Evolutionary conservation across 2,888 invertebrate species (phyloP).

Genomic region (Cantharis nigra): DNA sequence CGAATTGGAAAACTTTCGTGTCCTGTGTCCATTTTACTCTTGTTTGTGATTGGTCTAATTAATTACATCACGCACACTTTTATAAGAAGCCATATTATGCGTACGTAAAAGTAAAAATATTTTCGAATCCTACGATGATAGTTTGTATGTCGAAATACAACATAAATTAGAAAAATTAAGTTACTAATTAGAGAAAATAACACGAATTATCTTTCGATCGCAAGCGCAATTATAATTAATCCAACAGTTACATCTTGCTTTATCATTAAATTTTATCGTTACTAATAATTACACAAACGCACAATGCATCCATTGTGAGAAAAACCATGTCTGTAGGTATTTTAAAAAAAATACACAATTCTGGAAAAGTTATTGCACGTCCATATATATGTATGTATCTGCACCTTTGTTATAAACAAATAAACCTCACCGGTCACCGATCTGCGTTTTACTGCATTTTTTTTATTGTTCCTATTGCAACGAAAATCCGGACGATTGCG

Average conservation of each 20-base stretch:
- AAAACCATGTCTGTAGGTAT: background rate
- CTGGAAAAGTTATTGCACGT: background rate
- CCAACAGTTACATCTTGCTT: background rate
- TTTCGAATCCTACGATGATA: background rate
- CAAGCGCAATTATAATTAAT: background rate
- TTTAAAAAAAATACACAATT: background rate
- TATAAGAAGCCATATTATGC: background rate
- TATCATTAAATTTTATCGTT: background rate
- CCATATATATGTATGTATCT: background rate
- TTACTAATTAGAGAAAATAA: background rate
- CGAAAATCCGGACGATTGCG: background rate
- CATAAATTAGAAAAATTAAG: background rate
- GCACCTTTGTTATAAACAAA: background rate
- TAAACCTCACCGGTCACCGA: background rate
- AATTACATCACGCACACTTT: background rate
- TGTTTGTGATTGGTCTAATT: background rate
- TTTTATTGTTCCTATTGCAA: background rate
- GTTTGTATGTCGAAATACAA: background rate
- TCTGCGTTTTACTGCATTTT: background rate
- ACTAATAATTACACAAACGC: background rate
- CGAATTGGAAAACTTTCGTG: background rate
- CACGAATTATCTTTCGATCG: background rate
- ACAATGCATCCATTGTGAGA: background rate
- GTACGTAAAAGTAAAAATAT: background rate
- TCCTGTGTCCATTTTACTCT: background rate